These are phyloP conservation scores for Physocephala rufipes DNA, from an alignment of 2,888 invertebrate species.

Conservation along the genomic window DNA sequence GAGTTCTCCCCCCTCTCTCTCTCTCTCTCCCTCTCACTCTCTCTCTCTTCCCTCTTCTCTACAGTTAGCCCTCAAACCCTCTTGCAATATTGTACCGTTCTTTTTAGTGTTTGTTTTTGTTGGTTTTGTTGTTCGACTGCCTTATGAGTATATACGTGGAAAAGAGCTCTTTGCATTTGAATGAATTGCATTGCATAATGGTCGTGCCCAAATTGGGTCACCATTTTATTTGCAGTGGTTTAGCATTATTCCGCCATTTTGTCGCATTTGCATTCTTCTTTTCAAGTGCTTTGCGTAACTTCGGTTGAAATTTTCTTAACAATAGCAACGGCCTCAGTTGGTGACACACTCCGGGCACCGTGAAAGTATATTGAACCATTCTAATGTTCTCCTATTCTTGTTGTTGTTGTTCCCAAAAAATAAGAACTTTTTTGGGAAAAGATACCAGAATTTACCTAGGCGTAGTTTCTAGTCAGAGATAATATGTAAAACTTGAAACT, in stretches of 20 bases:
- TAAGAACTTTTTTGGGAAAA: too few relatives aligned
- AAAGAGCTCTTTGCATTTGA: constrained; percentile 7
- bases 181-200: constrained; percentile 25
- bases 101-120: background rate
- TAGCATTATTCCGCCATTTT: constrained; percentile 28
- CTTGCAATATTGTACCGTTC: too few relatives aligned
- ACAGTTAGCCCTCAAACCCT: background rate
- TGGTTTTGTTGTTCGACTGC: background rate
- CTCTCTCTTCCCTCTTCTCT: background rate
- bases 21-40: background rate
- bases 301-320: constrained; percentile 1
- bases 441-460: too few relatives aligned
- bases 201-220: constrained; percentile 24
- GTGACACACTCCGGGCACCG: too few relatives aligned
- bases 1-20: too few relatives aligned
- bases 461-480: too few relatives aligned
- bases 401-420: background rate
- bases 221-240: constrained; percentile 21
- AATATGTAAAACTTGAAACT: too few relatives aligned
- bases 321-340: too few relatives aligned
- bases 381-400: too few relatives aligned
- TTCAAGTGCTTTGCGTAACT: constrained; percentile 19
- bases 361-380: too few relatives aligned
- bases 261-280: constrained; percentile 30
- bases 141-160: background rate